Base-by-base conservation (phyloP, 2,113 vertebrate genomes). In the Podiceps cristatus region DNA sequence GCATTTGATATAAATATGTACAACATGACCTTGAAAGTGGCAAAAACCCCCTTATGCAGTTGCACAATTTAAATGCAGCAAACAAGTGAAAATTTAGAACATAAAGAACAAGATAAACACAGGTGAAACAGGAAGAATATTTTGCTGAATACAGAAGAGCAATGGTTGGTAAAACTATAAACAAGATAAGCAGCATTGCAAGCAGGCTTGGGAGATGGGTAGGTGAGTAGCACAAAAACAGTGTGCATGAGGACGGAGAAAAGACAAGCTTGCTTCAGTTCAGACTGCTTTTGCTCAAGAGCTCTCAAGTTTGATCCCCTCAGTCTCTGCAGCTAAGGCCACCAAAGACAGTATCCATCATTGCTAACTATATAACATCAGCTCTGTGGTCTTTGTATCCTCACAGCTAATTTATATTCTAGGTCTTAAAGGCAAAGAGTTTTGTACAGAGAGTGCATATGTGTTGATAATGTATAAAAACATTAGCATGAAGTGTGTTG, bases 1-100 rank as follows among this genome's bases (percentile, higher is more conserved):
- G 18, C 4, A 27, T 64, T 63, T 76, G 71, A 10, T 31, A 7
- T 7, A 83, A 68, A 19, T 55, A 56, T 15, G 33, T 63, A 11
- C 28, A 63, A 68, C 8, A 10, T 28, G 17, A 25, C 24, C 17
- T 79, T 84, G 59, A 84, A 91, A 69, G 13, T 3, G 37, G 37
- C 20, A 75, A 86, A 71, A 1, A 63, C 53, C 53, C 25, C 16
- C 9, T 12, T 76, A 13, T 0, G 0, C 13, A n/a, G 8, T 29
- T 86, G 15, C 11, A 63, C 3, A 15, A 75, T 6, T 45, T 27
- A 72, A 91, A 76, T 49, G 23, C 5, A 68, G 67, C 10, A 76
- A 72, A 42, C 8, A 45, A 71, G 27, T 33, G 13, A 76, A 86
- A 87, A 56, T 31, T 68, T 15, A 47, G 17, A 80, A 52, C 42